Evolutionary conservation across 2,797 vertebrate species (phyloP).

Genomic region (Acrocephalus scirpaceus): DNA sequence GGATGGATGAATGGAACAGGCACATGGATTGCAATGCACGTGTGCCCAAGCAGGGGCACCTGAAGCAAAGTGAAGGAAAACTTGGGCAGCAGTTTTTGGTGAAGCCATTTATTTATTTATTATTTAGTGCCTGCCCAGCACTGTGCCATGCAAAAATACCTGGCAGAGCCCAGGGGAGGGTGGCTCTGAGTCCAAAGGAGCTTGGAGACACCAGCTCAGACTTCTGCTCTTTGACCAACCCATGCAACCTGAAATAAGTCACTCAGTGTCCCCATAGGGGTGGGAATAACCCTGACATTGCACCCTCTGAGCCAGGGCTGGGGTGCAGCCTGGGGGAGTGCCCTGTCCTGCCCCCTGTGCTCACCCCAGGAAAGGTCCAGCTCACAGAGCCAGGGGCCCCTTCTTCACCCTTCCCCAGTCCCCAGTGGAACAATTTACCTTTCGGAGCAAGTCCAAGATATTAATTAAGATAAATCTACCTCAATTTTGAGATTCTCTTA

Average conservation of each 20-base stretch:
- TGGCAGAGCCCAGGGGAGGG: not conserved
- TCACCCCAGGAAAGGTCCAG: constrained; percentile 68
- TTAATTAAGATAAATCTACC: constrained; percentile 99
- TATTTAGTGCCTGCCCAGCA: not conserved
- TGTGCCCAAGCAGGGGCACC: not conserved
- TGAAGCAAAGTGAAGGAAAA: not conserved
- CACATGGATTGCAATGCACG: rapidly evolving
- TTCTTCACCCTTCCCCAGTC: constrained; percentile 73
- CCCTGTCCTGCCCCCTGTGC: not conserved
- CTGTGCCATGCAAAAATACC: rapidly evolving
- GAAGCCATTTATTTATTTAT: not conserved
- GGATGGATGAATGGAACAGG: rapidly evolving
- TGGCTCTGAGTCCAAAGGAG: not conserved
- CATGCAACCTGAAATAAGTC: not conserved
- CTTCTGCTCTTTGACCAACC: not conserved
- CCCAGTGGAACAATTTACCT: constrained; percentile 92
- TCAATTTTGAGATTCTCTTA: constrained; percentile 98
- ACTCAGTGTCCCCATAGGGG: rapidly evolving
- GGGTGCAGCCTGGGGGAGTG: not conserved
- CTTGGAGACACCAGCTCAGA: not conserved
- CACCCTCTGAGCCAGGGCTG: not conserved
- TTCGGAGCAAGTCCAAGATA: constrained; percentile 96
- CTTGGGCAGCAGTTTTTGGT: not conserved
- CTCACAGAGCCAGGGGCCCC: constrained; percentile 57
- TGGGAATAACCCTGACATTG: not conserved